phyloP scores from a whole-genome alignment of 2,113 vertebrate species.

The Recurvirostra avosetta region DNA sequence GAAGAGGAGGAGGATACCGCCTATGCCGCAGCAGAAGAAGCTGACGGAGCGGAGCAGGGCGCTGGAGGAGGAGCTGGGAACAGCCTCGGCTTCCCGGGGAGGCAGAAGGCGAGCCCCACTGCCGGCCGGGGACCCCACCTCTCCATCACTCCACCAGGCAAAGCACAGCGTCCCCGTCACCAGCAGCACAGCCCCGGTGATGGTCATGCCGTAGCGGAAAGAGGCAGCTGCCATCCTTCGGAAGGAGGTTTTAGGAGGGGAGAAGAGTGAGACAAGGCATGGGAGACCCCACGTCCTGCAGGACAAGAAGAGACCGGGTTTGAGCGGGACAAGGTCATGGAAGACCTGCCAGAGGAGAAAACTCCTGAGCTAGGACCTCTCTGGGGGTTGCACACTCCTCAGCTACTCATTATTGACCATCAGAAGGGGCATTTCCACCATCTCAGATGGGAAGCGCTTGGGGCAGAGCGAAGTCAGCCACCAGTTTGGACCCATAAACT shows the following conservation, averaged over 20 bases:
- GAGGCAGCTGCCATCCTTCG: slow-evolving; percentile 7
- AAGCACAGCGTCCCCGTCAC: slow-evolving; percentile 72
- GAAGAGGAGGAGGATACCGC: slow-evolving; percentile 69
- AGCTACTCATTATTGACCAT: not conserved
- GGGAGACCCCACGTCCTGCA: not conserved
- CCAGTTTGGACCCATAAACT: not conserved
- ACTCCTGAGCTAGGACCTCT: not conserved
- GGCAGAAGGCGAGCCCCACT: not conserved
- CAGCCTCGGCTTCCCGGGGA: not conserved
- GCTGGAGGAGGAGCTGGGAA: slow-evolving; percentile 30
- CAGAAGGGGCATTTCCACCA: not conserved
- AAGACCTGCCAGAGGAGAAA: not conserved
- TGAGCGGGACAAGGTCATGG: accelerated
- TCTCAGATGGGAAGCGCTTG: not conserved
- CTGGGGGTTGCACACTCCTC: not conserved
- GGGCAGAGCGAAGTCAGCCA: not conserved
- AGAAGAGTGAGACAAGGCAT: not conserved
- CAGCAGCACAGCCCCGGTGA: slow-evolving; percentile 60
- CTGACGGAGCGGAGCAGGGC: slow-evolving; percentile 67
- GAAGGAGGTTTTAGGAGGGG: not conserved
- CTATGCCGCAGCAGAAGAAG: slow-evolving; percentile 70
- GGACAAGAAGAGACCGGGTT: not conserved
- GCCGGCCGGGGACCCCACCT: not conserved
- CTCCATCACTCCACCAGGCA: slow-evolving; percentile 71
- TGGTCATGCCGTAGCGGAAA: slow-evolving; percentile 57